Base-by-base conservation (phyloP, 2,888 invertebrate species). In the Lithophane socia region DNA sequence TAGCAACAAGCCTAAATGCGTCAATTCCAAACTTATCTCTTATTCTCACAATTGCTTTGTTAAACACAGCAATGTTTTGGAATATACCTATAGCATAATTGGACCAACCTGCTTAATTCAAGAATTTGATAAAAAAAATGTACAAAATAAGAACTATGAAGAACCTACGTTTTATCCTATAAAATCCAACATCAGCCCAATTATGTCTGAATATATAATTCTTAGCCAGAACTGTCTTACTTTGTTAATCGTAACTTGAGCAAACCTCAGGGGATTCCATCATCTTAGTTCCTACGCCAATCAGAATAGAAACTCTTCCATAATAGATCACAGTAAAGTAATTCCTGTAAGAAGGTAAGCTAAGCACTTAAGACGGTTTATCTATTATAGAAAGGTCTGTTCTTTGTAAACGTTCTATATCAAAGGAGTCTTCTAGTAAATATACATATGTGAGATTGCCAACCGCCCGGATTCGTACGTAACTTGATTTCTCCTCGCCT, bases 401-500 rank as follows among this genome's bases (percentile, higher is more conserved):
- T 37, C 68, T 84, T 80, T 75, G 58, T 73, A 54, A 54, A 60
- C 63, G 66, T 69, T 74, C 5, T 68, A 56, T 61, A 49, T 63
- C 67, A 85, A 82, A 82, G 65, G 63, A 75, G 44, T 64, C 18
- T 52, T 54, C n/a, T 52, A 70, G 24, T 69, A 66, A 69, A 65
- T 72, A 71, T 60, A 77, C 65, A 42, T 85, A 77, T 65, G 71
- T 72, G 68, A 69, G 58, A 56, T 65, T 82, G 47, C 61, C 58
- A 77, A 77, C 71, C 61, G 47, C 82, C 60, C 60, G 58, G 64
- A 63, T 80, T 79, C 42, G 47, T 70, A 66, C 65, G 60, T 77
- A 84, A 86, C 75, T 77, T 75, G 70, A 79, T 86, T 86, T 81
- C 49, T 74, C 63, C 44, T 76, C 69, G 61, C 56, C 58, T 68